Evolutionary conservation across 2,113 vertebrate species (phyloP).

Genomic region (Lamprotornis superbus): DNA sequence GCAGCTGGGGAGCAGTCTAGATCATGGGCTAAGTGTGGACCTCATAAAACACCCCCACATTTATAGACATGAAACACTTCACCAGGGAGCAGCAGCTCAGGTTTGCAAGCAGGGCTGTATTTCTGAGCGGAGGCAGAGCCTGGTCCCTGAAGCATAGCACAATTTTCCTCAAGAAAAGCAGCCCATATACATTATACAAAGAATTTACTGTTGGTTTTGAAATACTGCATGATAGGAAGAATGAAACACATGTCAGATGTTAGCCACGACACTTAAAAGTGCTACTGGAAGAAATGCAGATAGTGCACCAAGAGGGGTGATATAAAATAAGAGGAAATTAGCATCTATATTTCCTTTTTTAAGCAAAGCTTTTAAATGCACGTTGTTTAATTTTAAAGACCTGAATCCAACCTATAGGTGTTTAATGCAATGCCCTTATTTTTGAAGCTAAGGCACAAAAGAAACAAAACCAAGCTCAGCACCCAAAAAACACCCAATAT

Average conservation of each 20-base stretch:
- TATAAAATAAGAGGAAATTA: neutral
- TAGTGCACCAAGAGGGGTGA: neutral
- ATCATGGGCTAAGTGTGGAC: neutral
- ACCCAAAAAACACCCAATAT: neutral
- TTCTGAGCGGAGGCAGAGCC: neutral
- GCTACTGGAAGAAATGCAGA: neutral
- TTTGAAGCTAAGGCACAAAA: neutral
- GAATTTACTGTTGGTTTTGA: neutral
- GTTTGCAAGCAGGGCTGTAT: neutral
- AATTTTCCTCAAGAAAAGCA: neutral
- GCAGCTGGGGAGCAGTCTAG: neutral
- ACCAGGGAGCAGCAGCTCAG: neutral
- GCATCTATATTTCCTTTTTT: neutral
- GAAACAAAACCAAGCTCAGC: neutral
- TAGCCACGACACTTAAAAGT: neutral
- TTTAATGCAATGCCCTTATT: neutral
- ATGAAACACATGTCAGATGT: neutral
- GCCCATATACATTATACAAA: constrained; percentile 29
- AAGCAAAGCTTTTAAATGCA: neutral
- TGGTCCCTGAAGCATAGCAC: neutral
- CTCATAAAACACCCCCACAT: neutral
- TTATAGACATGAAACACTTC: neutral
- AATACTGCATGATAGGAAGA: neutral
- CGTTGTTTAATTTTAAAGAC: neutral
- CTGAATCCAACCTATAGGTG: neutral